Evolutionary conservation across 2,888 invertebrate species (phyloP), one percentile per base, ranked within the genome.

Genomic region (Geophilus truncorum): DNA sequence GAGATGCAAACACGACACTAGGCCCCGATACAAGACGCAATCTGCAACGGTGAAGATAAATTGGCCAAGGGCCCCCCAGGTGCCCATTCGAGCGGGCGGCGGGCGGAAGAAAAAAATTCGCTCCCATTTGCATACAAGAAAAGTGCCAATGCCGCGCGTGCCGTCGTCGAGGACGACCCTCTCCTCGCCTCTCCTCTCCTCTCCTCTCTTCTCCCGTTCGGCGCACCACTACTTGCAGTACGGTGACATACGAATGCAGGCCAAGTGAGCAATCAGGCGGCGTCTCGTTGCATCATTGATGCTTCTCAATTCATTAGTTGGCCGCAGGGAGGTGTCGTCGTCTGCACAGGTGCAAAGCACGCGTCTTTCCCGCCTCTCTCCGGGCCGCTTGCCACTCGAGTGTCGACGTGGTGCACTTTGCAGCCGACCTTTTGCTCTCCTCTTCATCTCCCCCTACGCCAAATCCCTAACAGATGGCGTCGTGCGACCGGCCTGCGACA

Each of bases 401-500:
- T 40, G 36, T 40, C 36, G 36, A 40, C 36, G 36, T 40, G 36
- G 36, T 40, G 36, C 36, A 40, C 36, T 40, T 40, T 40, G 36
- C 36, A 40, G 36, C 36, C 36, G 36, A 40, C 36, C 36, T 40
- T 40, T 40, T 40, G 36, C 36, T 40, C 36, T 40, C 4, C 36
- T 40, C 36, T 40, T 40, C 36, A 40, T 2, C 36, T 34, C 34
- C 36, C 36, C 36, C 36, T 9, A 40, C 10, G 2, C 5, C 28
- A 77, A 77, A 77, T 77, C 77, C 77, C 77, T 32, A 77, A 30
- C 77, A 77, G 77, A 77, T 77, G 77, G 77, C 77, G 77, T 30
- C 28, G 77, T 30, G 77, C 28, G 28, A 18, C 77, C 10, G 18
- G 28, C 77, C 18, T 32, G 77, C 77, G 77, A 77, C 77, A 77